A percentile compares a stretch with the other conserved stretches of the same genome.
Conservation (phyloP, 2,888 invertebrate species). For the Morinoia aosen region DNA sequence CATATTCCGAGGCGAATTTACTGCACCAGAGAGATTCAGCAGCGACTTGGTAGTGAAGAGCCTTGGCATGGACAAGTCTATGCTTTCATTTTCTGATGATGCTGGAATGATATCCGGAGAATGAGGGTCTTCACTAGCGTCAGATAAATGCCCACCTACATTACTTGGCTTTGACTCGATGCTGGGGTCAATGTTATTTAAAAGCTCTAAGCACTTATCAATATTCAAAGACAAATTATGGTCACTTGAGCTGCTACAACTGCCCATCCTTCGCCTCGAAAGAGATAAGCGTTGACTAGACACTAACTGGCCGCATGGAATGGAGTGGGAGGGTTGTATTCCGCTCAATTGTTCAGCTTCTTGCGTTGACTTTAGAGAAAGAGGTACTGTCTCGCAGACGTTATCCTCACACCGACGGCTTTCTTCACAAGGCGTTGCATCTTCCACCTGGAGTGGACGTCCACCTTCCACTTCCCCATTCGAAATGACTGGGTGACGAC, state of each 20-base stretch:
- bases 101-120: constrained; percentile 26
- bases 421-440: background rate
- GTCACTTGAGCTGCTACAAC: background rate
- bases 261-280: background rate
- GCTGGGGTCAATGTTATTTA: background rate
- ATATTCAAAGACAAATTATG: background rate
- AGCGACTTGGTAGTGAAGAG: background rate
- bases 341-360: background rate
- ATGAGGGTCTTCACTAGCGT: background rate
- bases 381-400: background rate
- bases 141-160: background rate
- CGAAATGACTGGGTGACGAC: background rate
- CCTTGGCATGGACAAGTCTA: background rate
- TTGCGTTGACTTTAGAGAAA: background rate
- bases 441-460: background rate
- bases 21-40: background rate
- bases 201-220: background rate
- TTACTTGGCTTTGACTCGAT: background rate
- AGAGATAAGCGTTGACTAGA: background rate
- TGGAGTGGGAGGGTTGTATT: background rate
- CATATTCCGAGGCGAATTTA: background rate
- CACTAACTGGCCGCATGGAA: constrained; percentile 16
- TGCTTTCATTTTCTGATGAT: background rate
- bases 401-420: background rate
- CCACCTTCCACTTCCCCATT: background rate